Conservation (phyloP, 2,888 invertebrate genomes). For the Furcula furcula region DNA sequence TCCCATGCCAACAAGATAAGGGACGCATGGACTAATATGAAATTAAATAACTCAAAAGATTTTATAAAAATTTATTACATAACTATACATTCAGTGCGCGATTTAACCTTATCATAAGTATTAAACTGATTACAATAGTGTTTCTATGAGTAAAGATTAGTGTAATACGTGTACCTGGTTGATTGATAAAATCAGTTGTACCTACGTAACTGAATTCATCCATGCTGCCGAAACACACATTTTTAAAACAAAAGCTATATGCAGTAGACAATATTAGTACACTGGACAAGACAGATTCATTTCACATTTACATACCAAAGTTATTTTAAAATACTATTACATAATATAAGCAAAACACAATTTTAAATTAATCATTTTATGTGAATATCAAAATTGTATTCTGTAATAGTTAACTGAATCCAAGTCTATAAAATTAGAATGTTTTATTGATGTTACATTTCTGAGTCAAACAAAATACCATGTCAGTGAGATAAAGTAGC, state of each 20-base stretch:
- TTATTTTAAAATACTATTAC: no score
- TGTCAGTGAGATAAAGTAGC: not conserved
- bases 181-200: not conserved
- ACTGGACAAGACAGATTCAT: no score
- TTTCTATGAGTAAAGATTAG: not conserved
- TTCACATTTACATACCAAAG: no score
- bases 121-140: no score
- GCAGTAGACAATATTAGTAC: no score
- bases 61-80: slow-evolving; percentile 20
- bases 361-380: not conserved
- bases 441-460: not conserved
- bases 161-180: not conserved
- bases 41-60: slow-evolving; percentile 7
- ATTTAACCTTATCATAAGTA: slow-evolving; percentile 18
- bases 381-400: not conserved
- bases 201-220: no score
- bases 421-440: not conserved
- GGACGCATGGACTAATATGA: not conserved
- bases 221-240: no score
- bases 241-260: no score
- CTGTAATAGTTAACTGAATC: not conserved
- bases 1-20: not conserved
- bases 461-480: not conserved
- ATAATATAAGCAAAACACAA: not conserved
- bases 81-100: slow-evolving; percentile 6